A percentile compares a stretch with the other conserved stretches of the same genome.
These are phyloP conservation scores for Halcyon smyrnensis DNA, from an alignment of 2,797 vertebrate genomes.

Conservation along the genomic window DNA sequence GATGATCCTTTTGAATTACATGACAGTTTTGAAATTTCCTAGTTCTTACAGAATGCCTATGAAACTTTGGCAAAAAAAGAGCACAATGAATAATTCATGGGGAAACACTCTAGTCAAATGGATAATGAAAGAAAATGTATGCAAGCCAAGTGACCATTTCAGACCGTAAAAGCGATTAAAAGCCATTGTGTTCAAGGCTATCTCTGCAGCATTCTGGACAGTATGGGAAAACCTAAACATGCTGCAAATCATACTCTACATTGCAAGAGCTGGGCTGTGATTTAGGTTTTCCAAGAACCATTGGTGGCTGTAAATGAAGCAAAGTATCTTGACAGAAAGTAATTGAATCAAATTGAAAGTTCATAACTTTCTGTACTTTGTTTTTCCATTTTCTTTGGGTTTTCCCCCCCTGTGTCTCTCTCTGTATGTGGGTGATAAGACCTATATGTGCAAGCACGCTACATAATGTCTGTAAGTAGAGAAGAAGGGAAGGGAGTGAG, in stretches of 20 bases:
- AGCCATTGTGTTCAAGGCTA: neutral
- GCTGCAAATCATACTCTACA: accelerated
- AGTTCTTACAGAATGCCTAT: neutral
- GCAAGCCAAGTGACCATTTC: neutral
- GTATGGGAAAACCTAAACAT: neutral
- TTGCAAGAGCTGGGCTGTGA: neutral
- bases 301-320: neutral
- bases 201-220: neutral
- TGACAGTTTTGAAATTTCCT: neutral
- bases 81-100: accelerated
- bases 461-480: neutral
- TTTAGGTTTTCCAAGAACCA: neutral
- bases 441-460: neutral
- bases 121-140: neutral
- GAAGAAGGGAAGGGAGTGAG: neutral
- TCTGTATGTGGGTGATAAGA: accelerated
- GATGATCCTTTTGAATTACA: neutral
- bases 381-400: neutral
- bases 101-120: neutral
- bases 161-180: neutral
- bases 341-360: neutral
- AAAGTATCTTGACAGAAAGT: neutral
- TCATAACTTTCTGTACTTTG: neutral
- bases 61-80: neutral
- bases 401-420: neutral